phyloP scores from a whole-genome alignment of 92 coral and sea anemone genomes.

The Phenganax subtilis region DNA sequence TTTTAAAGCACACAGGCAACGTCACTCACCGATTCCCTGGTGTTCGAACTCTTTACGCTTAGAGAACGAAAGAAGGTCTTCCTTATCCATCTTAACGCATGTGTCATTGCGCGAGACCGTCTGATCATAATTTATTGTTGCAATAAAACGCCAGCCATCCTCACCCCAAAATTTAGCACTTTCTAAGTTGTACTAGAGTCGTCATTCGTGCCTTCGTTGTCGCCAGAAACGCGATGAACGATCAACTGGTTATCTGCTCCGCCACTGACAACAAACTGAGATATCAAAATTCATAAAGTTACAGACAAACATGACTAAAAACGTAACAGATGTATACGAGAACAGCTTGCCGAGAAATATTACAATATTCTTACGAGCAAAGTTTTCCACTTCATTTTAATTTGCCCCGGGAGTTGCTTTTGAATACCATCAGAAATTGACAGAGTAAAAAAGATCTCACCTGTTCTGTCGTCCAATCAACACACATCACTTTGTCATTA shows the following conservation, averaged over 20 bases:
- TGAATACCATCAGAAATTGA: too few relatives aligned
- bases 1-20: background rate
- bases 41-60: background rate
- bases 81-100: too few relatives aligned
- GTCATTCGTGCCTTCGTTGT: slow-evolving; percentile 24
- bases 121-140: too few relatives aligned
- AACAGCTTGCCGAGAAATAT: background rate
- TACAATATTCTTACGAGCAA: background rate
- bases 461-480: slow-evolving; percentile 71
- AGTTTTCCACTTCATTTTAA: too few relatives aligned
- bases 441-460: slow-evolving; percentile 36
- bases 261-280: slow-evolving; percentile 72
- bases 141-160: too few relatives aligned
- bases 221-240: slow-evolving; percentile 67
- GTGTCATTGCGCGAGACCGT: too few relatives aligned
- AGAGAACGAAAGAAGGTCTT: too few relatives aligned
- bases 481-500: slow-evolving; percentile 94
- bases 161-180: background rate
- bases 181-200: slow-evolving; percentile 21
- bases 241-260: slow-evolving; percentile 96
- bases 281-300: slow-evolving; percentile 18
- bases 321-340: background rate
- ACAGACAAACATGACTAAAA: background rate
- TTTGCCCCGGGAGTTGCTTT: too few relatives aligned
- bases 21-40: background rate